A percentile compares a stretch with the other conserved stretches of the same genome.
Conservation (phyloP, 2,797 vertebrate species). For the Chelidonichthys spinosus region DNA sequence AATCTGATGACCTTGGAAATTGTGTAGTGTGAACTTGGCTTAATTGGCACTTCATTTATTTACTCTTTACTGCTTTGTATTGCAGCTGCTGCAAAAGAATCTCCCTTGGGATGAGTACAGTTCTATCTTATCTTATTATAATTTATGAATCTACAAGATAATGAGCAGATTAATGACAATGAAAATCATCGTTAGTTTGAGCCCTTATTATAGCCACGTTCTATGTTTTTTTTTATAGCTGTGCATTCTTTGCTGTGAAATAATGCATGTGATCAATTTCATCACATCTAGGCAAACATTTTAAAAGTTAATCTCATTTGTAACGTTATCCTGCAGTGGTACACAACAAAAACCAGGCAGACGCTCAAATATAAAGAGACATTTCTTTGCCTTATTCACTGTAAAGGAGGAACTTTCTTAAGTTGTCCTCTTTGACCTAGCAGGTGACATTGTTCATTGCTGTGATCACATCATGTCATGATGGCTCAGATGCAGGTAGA, state of each 20-base stretch:
- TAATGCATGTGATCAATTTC: background rate
- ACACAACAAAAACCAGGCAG: background rate
- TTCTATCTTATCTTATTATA: background rate
- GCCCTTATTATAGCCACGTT: background rate
- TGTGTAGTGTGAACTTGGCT: too few species aligned
- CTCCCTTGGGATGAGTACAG: background rate
- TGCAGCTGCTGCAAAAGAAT: background rate
- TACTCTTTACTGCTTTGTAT: background rate
- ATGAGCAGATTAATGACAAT: background rate
- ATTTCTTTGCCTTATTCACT: background rate
- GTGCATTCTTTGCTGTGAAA: background rate
- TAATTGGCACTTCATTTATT: background rate
- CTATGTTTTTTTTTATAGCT: background rate
- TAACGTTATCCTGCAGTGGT: background rate
- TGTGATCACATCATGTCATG: slow-evolving; percentile 9
- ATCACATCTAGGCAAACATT: background rate
- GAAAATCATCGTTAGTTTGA: background rate
- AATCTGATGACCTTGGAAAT: too few species aligned
- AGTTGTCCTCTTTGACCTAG: background rate
- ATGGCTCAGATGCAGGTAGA: slow-evolving; percentile 18
- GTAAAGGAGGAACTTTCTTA: slow-evolving; percentile 1
- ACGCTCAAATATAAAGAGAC: background rate
- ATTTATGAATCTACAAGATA: background rate
- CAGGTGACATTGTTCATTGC: slow-evolving; percentile 22
- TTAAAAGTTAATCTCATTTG: background rate